These are phyloP conservation scores for Malurus melanocephalus DNA, from an alignment of 2,113 vertebrate genomes.

Conservation along the genomic window DNA sequence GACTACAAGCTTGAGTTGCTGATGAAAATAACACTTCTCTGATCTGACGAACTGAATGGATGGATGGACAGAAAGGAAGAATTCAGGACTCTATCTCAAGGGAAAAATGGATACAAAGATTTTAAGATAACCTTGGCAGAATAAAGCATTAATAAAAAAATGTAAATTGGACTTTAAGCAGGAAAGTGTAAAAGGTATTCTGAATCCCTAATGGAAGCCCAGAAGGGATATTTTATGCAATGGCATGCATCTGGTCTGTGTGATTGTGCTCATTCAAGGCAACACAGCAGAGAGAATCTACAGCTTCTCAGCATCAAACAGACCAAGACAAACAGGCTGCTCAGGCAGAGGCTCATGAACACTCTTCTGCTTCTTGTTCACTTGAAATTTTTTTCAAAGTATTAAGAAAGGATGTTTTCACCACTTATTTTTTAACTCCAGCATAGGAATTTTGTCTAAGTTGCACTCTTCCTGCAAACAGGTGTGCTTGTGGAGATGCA, in stretches of 20 bases:
- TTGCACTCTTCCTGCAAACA: background rate
- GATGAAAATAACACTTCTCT: background rate
- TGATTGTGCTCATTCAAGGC: background rate
- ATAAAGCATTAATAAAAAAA: background rate
- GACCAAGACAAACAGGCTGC: background rate
- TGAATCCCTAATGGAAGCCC: background rate
- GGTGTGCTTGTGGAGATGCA: accelerated
- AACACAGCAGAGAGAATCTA: background rate
- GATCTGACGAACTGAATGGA: no score
- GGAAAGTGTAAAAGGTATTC: background rate
- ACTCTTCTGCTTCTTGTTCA: background rate
- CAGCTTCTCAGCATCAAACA: background rate
- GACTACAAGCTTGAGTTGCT: background rate
- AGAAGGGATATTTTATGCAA: background rate
- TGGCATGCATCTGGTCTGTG: background rate
- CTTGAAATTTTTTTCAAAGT: background rate
- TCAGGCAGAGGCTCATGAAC: background rate
- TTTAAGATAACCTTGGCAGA: background rate
- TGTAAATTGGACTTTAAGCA: background rate
- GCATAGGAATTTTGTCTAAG: background rate
- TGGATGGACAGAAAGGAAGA: background rate
- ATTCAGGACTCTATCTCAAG: background rate
- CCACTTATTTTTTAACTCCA: background rate
- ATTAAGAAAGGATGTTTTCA: background rate
- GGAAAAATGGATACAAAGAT: background rate